Base-by-base conservation (phyloP, 2,113 vertebrate genomes). In the Salvator merianae region DNA sequence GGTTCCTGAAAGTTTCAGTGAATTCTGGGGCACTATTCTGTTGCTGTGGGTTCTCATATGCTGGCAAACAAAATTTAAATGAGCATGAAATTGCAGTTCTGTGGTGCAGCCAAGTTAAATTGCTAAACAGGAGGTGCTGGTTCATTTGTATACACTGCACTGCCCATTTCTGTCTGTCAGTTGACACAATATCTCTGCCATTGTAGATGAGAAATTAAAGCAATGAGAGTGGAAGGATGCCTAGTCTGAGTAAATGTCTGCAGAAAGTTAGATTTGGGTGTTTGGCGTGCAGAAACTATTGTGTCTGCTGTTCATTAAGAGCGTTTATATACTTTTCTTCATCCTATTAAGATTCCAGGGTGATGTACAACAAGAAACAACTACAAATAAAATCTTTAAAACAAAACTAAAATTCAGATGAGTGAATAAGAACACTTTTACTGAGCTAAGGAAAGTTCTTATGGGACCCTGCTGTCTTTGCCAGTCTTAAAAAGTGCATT, bases 1-100 rank as follows among this genome's bases (percentile, higher is more conserved):
- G 77, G 87, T 90, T 83, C 90, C 87, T 88, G 82, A 88, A 92
- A 87, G 81, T 87, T 87, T 89, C 81, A 76, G 88, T 89, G 76
- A 88, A 88, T 76, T 87, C 87, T 87, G 62, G 89, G 89, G 88
- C 86, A 91, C 65, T 53, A 53, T 36, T 90, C 90, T 88, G 84
- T 84, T 84, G 40, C 79, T 86, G 81, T 90, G 36, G 5, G 40
- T 30, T 90, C 87, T 93, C 69, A 0, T 87, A 87, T 89, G 88
- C 28, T 20, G 36, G 34, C 22, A 34, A 71, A 71, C 34, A 16
- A 20, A 66, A 47, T 43, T 50, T 87, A 65, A 78, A 84, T 79
- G 68, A n/a, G 4, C 22, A 10, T 71, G 66, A 59, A 59, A 55
- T 69, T 32, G 34, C 32, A 55, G 32, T 81, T 26, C 28, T n/a